These are phyloP conservation scores for Lacanobia wlatinum DNA, from an alignment of 2,888 invertebrate genomes.

Conservation along the genomic window DNA sequence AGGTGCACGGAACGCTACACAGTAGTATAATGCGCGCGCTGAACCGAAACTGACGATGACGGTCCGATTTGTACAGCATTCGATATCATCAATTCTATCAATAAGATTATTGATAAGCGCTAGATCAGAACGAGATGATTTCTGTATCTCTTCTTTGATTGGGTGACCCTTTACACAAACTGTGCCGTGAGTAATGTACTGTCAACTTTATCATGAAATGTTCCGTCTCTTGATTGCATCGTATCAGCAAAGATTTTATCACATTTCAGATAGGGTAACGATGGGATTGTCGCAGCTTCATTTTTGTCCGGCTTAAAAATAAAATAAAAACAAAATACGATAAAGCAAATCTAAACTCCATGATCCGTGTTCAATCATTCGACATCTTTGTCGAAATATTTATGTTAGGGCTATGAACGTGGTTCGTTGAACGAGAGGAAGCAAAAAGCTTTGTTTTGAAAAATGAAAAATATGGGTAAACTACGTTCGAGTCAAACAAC, in stretches of 20 bases:
- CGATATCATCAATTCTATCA: conserved; percentile 77
- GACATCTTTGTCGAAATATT: conserved; percentile 25
- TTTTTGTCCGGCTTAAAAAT: neutral
- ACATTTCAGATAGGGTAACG: conserved; percentile 4
- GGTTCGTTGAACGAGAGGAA: conserved; percentile 21
- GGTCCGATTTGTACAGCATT: conserved; percentile 73
- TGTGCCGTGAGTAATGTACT: conserved; percentile 16
- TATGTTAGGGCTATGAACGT: conserved; percentile 4
- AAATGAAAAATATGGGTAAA: conserved; percentile 44
- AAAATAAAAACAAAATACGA: neutral
- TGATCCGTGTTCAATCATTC: conserved; percentile 21
- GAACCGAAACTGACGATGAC: conserved; percentile 77
- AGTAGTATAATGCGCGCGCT: conserved; percentile 72
- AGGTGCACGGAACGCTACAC: conserved; percentile 65
- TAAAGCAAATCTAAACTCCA: neutral
- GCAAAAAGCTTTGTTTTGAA: conserved; percentile 26
- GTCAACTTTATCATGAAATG: conserved; percentile 49
- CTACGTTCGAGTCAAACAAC: conserved; percentile 33
- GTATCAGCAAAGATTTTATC: conserved; percentile 1
- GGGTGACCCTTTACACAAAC: conserved; percentile 20
- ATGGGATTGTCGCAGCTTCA: neutral
- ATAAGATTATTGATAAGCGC: conserved; percentile 77
- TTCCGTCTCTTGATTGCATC: conserved; percentile 22
- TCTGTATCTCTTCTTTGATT: conserved; percentile 69
- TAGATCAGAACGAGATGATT: conserved; percentile 76